Percentiles rank a stretch among this genome's conserved stretches.
phyloP scores from a whole-genome alignment of 1,140 invertebrate species.

The Nautilus pompilius region DNA sequence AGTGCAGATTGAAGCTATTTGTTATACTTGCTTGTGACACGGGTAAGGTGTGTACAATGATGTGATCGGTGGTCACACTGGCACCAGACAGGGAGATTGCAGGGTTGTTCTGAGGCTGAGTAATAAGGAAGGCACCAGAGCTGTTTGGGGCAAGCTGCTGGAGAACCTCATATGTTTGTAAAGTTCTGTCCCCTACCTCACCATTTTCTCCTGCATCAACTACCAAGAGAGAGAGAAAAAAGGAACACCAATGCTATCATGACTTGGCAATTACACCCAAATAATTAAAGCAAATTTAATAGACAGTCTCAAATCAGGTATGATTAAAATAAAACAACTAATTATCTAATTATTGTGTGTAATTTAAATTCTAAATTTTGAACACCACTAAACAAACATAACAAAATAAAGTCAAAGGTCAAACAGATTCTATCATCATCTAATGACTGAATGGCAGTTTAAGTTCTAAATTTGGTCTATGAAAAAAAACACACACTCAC shows the following conservation, averaged over 20 bases:
- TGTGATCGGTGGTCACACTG: conserved; percentile 34
- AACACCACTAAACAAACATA: no score
- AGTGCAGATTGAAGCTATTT: no score
- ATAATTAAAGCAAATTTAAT: neutral
- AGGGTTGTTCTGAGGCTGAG: conserved; percentile 34
- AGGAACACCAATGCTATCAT: neutral
- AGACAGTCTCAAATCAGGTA: no score
- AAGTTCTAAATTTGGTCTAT: no score
- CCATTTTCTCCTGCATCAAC: neutral
- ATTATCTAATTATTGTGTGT: no score
- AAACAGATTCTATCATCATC: no score
- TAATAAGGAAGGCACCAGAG: conserved; percentile 39
- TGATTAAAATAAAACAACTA: no score
- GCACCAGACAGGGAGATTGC: conserved; percentile 21
- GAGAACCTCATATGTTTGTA: conserved; percentile 41
- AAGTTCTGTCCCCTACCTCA: conserved; percentile 17
- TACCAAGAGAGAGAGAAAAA: neutral
- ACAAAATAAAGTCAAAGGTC: no score
- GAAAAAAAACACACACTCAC: no score
- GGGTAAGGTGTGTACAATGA: conserved; percentile 48
- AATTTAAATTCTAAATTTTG: no score
- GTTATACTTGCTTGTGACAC: conserved; percentile 17
- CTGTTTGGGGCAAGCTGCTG: conserved; percentile 31
- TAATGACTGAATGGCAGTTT: no score
- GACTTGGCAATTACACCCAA: neutral